Conservation (phyloP, 2,113 vertebrate genomes). For the Progne subis region DNA sequence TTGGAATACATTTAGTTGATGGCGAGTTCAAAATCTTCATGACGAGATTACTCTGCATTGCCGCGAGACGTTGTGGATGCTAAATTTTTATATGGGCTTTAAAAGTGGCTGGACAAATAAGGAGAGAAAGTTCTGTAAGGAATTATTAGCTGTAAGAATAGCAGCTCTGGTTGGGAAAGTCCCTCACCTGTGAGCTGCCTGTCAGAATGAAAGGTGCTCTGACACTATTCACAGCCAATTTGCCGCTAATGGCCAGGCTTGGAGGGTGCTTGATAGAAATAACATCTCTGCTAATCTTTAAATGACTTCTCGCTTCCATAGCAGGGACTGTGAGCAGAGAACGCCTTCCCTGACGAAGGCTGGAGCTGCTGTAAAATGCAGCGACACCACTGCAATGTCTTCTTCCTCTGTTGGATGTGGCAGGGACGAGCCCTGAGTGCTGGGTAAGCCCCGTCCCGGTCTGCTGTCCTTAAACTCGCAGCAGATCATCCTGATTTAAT, state of each 20-base stretch:
- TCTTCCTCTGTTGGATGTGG: not conserved
- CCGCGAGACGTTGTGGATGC: not conserved
- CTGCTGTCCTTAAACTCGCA: accelerated
- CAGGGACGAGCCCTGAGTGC: not conserved
- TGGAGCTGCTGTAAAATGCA: constrained; percentile 1
- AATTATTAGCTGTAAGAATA: not conserved
- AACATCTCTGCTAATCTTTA: constrained; percentile 39
- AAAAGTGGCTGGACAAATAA: not conserved
- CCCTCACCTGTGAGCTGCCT: not conserved
- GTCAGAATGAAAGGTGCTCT: constrained; percentile 2
- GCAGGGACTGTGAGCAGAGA: not conserved
- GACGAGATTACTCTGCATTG: not conserved
- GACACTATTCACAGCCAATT: constrained; percentile 18
- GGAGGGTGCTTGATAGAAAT: constrained; percentile 2
- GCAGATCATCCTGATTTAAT: not conserved
- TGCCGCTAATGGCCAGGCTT: constrained; percentile 6
- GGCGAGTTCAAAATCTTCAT: not conserved
- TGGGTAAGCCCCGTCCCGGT: not conserved
- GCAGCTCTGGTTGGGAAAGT: not conserved
- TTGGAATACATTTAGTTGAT: not conserved
- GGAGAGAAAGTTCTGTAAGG: not conserved
- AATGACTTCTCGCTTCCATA: not conserved
- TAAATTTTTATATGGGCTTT: not conserved
- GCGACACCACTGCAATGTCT: not conserved
- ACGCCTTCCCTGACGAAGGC: not conserved